Evolutionary conservation across 2,888 invertebrate species (phyloP).

Genomic region (Odontocerum albicorne): DNA sequence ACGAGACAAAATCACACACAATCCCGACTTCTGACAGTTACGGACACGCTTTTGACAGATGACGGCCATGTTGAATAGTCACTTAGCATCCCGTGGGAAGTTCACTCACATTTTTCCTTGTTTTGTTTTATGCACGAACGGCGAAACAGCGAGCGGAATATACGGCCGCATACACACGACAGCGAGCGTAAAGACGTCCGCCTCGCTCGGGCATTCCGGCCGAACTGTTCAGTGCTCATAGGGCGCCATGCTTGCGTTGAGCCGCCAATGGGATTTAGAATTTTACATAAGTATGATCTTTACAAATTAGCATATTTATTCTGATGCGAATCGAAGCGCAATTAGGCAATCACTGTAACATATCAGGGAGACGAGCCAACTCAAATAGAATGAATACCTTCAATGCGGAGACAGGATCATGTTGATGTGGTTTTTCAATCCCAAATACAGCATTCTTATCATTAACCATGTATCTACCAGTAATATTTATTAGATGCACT

Average conservation of each 20-base stretch:
- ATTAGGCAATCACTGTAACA: conserved; percentile 12
- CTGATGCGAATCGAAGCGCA: conserved; percentile 1
- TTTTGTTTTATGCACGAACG: conserved; percentile 3
- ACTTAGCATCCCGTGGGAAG: conserved; percentile 24
- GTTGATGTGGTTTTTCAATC: too few relatives aligned
- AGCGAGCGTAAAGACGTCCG: conserved; percentile 21
- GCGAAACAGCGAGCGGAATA: conserved; percentile 5
- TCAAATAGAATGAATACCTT: conserved; percentile 11
- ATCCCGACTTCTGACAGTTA: conserved; percentile 22
- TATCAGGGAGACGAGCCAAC: conserved; percentile 8
- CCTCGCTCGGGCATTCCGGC: conserved; percentile 26
- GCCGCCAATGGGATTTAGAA: conserved; percentile 2
- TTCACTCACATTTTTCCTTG: conserved; percentile 19
- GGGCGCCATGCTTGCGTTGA: conserved; percentile 14
- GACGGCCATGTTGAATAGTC: conserved; percentile 29
- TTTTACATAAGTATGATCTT: conserved; percentile 13
- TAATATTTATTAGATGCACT: too few relatives aligned
- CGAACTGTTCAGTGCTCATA: conserved; percentile 10
- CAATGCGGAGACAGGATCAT: too few relatives aligned
- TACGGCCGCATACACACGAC: conserved; percentile 6
- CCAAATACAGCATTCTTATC: too few relatives aligned
- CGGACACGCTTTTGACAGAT: conserved; percentile 20
- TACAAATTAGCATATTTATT: conserved; percentile 17
- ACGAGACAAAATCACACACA: conserved; percentile 5
- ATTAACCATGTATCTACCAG: too few relatives aligned